Evolutionary conservation across 2,888 invertebrate genomes (phyloP).

Genomic region (Drosophila gaucha): DNA sequence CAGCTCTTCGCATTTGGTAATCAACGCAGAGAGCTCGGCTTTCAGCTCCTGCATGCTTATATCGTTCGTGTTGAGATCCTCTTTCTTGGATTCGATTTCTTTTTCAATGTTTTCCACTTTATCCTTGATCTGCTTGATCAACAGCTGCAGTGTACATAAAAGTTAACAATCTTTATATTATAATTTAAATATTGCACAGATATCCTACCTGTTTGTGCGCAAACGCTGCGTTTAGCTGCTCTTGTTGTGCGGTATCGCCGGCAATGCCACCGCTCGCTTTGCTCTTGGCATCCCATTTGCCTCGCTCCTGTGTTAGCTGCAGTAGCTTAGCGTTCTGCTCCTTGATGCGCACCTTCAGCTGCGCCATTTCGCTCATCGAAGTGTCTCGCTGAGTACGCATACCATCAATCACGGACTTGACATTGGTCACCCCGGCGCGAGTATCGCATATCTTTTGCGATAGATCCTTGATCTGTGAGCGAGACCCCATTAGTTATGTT

Average conservation of each 20-base stretch:
- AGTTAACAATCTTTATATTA: background rate
- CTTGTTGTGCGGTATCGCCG: conserved; percentile 85
- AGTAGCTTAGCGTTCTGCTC: conserved; percentile 93
- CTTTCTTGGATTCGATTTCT: conserved; percentile 91
- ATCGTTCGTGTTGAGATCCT: conserved; percentile 93
- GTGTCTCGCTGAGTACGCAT: conserved; percentile 97
- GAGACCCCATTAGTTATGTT: background rate
- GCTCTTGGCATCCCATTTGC: conserved; percentile 90
- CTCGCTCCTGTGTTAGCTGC: conserved; percentile 92
- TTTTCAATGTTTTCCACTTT: conserved; percentile 91
- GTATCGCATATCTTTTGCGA: conserved; percentile 93
- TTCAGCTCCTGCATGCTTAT: conserved; percentile 90
- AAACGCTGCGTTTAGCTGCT: conserved; percentile 87
- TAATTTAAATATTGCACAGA: background rate
- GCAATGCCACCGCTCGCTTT: conserved; percentile 78
- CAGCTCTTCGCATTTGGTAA: conserved; percentile 89
- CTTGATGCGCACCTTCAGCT: conserved; percentile 91
- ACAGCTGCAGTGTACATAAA: conserved; percentile 85
- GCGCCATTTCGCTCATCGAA: conserved; percentile 94
- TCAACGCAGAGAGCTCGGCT: conserved; percentile 88
- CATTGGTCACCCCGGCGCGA: conserved; percentile 93
- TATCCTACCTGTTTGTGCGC: conserved; percentile 86
- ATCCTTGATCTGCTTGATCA: conserved; percentile 89
- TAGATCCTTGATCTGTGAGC: conserved; percentile 89
- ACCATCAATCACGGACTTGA: conserved; percentile 97